Evolutionary conservation across 30 jellyfish, hydroid and myxozoan species (phyloP), one percentile per base, ranked within the genome.

Genomic region (Phacellophora camtschatica): DNA sequence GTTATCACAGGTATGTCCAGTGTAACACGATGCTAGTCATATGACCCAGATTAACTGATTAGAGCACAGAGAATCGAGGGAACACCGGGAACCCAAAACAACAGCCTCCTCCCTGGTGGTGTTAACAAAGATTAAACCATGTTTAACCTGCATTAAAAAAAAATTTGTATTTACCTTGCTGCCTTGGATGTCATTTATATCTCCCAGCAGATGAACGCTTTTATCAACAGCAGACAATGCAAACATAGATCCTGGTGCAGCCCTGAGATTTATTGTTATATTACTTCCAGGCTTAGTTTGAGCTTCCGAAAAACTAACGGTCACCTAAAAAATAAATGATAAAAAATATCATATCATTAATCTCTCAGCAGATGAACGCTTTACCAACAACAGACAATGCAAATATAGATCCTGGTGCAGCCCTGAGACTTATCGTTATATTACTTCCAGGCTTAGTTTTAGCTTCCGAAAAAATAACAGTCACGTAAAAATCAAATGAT

Each of bases 201-300:
- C 59, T 7, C 89, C 97, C 28, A 90, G 89, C 10, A 90, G 85
- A 19, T 83, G 94, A 8, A 90, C 85, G 64, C 97, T 90, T 46
- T 69, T 74, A 55, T 90, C 97, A 43, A 90, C 88, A 4, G 96
- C 97, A 5, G 97, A 49, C 24, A 90, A 32, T 1, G 97, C 97
- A 56, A 90, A 61, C 36, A 85, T 62, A 19, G 97, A 90, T 16
- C 87, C 85, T 23, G 97, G 97, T 48, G 79, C 73, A 0, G 91
- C 97, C 37, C 83, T 56, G 71, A 90, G 46, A 12, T 12, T 77
- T 49, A 90, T 65, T 24, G 78, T 41, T 0, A 84, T 74, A 20
- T 83, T 82, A 1, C 71, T 59, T n/a, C 96, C 96, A 0, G 97
- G 97, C 31, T 77, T 73, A 41, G n/a, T 66, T 55, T 71, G 74